Percentiles rank a stretch among this genome's conserved stretches.
phyloP scores from a whole-genome alignment of 2,797 vertebrate genomes.

The Mionectes olivaceus region DNA sequence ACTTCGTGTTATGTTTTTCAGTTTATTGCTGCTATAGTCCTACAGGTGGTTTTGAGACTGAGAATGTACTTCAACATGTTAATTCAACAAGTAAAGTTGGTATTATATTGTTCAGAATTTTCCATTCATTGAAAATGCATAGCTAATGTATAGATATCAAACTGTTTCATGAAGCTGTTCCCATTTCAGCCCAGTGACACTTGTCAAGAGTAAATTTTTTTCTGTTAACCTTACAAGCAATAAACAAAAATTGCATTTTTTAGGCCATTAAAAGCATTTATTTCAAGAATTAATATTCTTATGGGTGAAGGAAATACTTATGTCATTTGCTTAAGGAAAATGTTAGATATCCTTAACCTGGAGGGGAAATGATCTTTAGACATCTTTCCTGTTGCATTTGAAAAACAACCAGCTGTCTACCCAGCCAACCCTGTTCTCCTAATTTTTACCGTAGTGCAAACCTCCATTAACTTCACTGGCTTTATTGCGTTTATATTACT shows the following conservation, averaged over 20 bases:
- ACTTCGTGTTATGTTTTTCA: background rate
- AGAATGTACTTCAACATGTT: background rate
- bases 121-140: conserved; percentile 17
- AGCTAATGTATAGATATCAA: background rate
- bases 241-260: background rate
- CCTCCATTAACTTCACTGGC: background rate
- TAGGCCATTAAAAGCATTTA: background rate
- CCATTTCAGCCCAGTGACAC: background rate
- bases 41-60: background rate
- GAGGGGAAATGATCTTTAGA: background rate
- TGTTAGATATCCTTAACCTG: background rate
- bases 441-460: background rate
- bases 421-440: background rate
- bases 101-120: conserved; percentile 11
- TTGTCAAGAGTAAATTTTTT: background rate
- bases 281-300: background rate
- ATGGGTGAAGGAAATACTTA: background rate
- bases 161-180: background rate
- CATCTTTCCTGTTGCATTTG: background rate
- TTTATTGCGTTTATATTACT: background rate
- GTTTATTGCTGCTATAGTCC: background rate
- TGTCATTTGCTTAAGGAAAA: background rate
- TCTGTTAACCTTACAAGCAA: background rate
- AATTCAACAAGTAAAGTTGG: background rate
- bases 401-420: background rate